phyloP scores from a whole-genome alignment of 2,888 invertebrate genomes.

The Pyrgus malvae region DNA sequence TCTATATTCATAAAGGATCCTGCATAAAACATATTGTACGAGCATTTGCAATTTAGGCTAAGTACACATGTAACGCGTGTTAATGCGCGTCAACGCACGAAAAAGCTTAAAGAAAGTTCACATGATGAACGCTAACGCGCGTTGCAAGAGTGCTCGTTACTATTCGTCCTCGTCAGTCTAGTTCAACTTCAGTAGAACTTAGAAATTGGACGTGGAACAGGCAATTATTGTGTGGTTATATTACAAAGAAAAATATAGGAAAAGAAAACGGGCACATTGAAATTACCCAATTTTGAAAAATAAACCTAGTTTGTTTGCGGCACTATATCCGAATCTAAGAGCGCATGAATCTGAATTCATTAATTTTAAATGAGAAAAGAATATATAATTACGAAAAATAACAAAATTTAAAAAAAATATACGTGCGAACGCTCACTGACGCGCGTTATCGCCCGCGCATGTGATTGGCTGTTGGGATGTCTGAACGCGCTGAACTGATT shows the following conservation, averaged over 20 bases:
- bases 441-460: neutral
- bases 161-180: constrained; percentile 28
- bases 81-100: neutral
- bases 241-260: constrained; percentile 1
- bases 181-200: constrained; percentile 1
- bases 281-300: constrained; percentile 25
- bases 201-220: neutral
- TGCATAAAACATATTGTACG: too few species aligned
- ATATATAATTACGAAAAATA: neutral
- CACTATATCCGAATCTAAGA: constrained; percentile 18
- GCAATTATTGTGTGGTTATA: neutral
- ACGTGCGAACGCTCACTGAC: neutral
- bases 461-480: neutral
- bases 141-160: constrained; percentile 1
- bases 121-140: constrained; percentile 6
- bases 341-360: constrained; percentile 19
- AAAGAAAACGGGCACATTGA: constrained; percentile 28
- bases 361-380: constrained; percentile 21
- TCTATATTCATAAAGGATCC: too few species aligned
- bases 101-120: neutral
- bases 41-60: too few species aligned
- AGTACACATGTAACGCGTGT: constrained; percentile 1
- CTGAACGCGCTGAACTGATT: neutral
- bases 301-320: constrained; percentile 27
- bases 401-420: neutral